Conservation (phyloP, 1,140 invertebrate species). For the Agrilus planipennis region DNA sequence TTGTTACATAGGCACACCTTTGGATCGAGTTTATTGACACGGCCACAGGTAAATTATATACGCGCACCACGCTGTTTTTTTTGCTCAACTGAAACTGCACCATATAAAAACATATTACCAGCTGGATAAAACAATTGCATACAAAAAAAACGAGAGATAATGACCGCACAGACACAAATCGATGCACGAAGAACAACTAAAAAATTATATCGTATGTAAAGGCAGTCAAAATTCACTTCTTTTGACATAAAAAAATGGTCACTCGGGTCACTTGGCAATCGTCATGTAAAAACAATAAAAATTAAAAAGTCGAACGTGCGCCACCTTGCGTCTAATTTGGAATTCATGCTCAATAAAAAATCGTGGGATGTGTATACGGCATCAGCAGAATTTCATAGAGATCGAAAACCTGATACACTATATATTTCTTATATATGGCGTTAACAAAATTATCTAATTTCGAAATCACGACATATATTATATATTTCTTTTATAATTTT, state of each 20-base stretch:
- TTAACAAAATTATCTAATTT: no score
- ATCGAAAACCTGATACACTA: no score
- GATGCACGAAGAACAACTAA: slow-evolving; percentile 3
- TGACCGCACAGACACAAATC: slow-evolving; percentile 4
- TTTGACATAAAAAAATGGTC: no score
- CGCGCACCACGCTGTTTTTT: not conserved
- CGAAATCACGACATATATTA: no score
- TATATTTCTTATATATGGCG: no score
- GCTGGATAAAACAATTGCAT: slow-evolving; percentile 5
- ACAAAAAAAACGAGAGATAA: not conserved
- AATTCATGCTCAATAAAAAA: no score
- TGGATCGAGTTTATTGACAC: slow-evolving; percentile 26
- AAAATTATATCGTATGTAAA: no score
- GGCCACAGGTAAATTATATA: slow-evolving; percentile 16
- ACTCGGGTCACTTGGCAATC: slow-evolving; percentile 18
- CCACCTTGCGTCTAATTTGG: slow-evolving; percentile 10
- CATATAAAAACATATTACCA: no score
- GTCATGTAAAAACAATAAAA: slow-evolving; percentile 22
- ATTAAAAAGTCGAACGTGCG: slow-evolving; percentile 16
- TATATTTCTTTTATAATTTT: no score
- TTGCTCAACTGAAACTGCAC: not conserved
- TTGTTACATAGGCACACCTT: slow-evolving; percentile 24
- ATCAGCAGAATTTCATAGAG: no score
- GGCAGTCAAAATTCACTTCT: no score
- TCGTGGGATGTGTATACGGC: no score